Percentiles rank a stretch among this genome's conserved stretches.
phyloP scores from a whole-genome alignment of 2,888 invertebrate species.

The Aethes cnicana region DNA sequence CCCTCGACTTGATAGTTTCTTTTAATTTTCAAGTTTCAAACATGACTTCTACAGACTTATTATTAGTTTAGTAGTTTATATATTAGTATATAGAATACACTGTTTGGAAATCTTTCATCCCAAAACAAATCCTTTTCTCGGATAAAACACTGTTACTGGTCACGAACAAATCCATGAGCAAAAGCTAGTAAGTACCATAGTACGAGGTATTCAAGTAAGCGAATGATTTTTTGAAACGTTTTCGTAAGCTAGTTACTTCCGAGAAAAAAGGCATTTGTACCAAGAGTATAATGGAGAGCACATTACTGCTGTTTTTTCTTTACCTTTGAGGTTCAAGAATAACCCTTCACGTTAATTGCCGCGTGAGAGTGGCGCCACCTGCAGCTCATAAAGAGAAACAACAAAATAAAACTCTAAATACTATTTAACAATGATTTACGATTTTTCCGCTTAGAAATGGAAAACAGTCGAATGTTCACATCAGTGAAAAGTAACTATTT shows the following conservation, averaged over 20 bases:
- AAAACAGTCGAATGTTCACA: neutral
- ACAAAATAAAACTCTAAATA: slow-evolving; percentile 65
- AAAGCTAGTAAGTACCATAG: too few species aligned
- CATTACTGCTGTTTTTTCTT: slow-evolving; percentile 58
- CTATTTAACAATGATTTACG: slow-evolving; percentile 50
- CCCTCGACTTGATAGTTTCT: too few species aligned
- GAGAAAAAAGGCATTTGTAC: slow-evolving; percentile 42
- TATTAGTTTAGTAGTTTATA: too few species aligned
- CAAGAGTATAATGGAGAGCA: slow-evolving; percentile 44
- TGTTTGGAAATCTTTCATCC: too few species aligned
- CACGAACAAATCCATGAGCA: too few species aligned
- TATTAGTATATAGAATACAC: too few species aligned
- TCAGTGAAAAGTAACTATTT: too few species aligned
- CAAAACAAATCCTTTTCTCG: too few species aligned
- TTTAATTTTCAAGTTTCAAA: too few species aligned
- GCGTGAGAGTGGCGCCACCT: slow-evolving; percentile 71
- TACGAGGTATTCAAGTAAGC: too few species aligned
- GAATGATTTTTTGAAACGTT: slow-evolving; percentile 4
- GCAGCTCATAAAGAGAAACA: slow-evolving; percentile 47
- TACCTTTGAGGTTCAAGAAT: slow-evolving; percentile 63
- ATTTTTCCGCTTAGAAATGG: neutral
- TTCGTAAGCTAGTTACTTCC: slow-evolving; percentile 26
- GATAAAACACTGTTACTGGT: too few species aligned
- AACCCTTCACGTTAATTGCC: slow-evolving; percentile 79
- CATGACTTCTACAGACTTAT: too few species aligned